Conservation (phyloP, 2,113 vertebrate species). For the Tupaia tana region DNA sequence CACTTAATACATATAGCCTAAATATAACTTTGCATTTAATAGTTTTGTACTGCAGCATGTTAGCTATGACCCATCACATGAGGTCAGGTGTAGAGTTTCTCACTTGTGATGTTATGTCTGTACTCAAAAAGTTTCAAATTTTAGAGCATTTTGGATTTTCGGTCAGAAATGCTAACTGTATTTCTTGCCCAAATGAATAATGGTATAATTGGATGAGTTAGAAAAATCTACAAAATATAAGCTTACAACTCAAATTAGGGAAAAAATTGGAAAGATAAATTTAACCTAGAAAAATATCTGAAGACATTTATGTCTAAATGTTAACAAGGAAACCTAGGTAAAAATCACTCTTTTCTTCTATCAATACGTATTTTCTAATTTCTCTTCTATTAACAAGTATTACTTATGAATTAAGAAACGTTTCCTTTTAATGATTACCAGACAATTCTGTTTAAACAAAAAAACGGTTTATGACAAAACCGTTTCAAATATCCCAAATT, state of each 20-base stretch:
- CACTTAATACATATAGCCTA: no score
- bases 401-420: not conserved
- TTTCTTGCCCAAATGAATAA: conserved; percentile 4
- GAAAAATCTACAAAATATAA: not conserved
- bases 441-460: not conserved
- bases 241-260: not conserved
- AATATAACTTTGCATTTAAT: no score
- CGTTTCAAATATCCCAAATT: conserved; percentile 21
- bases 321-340: not conserved
- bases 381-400: not conserved
- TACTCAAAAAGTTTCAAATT: no score
- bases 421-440: not conserved
- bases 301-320: not conserved
- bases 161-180: not conserved
- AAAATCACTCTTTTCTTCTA: not conserved
- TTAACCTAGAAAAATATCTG: conserved; percentile 14
- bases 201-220: not conserved
- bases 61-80: no score
- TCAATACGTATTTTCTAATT: not conserved
- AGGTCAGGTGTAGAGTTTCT: no score
- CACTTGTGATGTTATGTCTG: no score
- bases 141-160: no score
- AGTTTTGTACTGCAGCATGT: no score
- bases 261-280: not conserved
- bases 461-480: not conserved